Conservation (phyloP, 2,113 vertebrate genomes). For the Lonchura striata region DNA sequence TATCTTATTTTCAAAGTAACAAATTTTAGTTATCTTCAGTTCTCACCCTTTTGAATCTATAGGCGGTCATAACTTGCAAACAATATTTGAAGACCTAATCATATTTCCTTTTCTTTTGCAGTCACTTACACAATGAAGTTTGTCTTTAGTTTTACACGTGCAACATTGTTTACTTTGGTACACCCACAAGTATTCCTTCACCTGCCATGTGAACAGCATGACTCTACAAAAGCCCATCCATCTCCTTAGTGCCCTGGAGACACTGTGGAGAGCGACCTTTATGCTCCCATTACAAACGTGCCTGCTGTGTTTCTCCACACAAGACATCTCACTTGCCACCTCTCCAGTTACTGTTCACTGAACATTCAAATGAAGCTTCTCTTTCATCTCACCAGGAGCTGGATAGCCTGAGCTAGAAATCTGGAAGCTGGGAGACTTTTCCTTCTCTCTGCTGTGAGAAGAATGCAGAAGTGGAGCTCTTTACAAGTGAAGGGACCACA, state of each 20-base stretch:
- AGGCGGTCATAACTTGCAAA: not conserved
- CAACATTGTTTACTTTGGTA: not conserved
- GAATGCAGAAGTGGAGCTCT: not conserved
- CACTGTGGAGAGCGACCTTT: not conserved
- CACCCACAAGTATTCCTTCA: not conserved
- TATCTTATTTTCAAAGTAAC: not conserved
- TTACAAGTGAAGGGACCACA: not conserved
- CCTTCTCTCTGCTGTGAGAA: not conserved
- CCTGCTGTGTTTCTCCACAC: not conserved
- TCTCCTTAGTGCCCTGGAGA: not conserved
- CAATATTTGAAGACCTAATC: not conserved
- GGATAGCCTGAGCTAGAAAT: not conserved
- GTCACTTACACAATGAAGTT: not conserved
- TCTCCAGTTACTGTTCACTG: not conserved
- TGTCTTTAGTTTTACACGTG: not conserved
- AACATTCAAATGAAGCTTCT: not conserved
- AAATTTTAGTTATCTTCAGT: not conserved
- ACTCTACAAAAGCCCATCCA: not conserved
- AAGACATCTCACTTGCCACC: not conserved
- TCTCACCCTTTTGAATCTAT: not conserved
- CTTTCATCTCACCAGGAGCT: not conserved
- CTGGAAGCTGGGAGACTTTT: not conserved
- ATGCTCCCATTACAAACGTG: rapidly evolving
- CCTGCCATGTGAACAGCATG: not conserved
- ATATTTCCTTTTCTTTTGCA: not conserved